Evolutionary conservation across 2,888 invertebrate species (phyloP).

Genomic region (Dastarcus helophoroides): DNA sequence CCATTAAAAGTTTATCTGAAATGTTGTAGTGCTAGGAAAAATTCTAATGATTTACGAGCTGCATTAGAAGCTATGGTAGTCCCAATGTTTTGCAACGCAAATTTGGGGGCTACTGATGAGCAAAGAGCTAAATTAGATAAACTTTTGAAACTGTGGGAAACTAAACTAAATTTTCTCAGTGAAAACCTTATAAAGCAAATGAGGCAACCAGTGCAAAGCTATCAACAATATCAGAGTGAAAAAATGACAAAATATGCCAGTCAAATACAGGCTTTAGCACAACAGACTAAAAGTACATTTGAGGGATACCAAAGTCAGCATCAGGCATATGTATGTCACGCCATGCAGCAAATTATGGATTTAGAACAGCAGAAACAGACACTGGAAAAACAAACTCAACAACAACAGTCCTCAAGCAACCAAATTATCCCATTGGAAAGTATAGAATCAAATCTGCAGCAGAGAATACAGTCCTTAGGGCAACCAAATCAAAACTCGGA

Average conservation of each 20-base stretch:
- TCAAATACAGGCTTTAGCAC: constrained; percentile 57
- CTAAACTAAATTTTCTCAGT: constrained; percentile 83
- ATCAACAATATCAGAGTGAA: constrained; percentile 80
- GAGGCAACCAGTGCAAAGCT: constrained; percentile 76
- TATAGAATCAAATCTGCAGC: constrained; percentile 27
- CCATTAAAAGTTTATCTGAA: constrained; percentile 18
- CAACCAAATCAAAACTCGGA: constrained; percentile 16
- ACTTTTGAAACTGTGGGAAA: constrained; percentile 91
- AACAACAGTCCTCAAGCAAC: constrained; percentile 13
- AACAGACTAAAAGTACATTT: constrained; percentile 72
- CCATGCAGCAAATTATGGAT: constrained; percentile 77
- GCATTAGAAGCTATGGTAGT: constrained; percentile 91
- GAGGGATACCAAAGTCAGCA: constrained; percentile 74
- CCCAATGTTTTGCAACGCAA: constrained; percentile 95
- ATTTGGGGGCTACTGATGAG: constrained; percentile 73
- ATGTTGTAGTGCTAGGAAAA: constrained; percentile 84
- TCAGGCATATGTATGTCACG: constrained; percentile 87
- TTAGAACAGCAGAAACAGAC: constrained; percentile 58
- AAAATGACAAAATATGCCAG: constrained; percentile 70
- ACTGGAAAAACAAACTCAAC: constrained; percentile 38
- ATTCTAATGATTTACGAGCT: constrained; percentile 85
- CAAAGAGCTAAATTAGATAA: constrained; percentile 87
- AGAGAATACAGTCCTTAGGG: constrained; percentile 9
- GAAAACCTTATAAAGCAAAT: constrained; percentile 73
- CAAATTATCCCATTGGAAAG: constrained; percentile 28